Conservation (phyloP, 2,888 invertebrate species). For the Meloe dianella region DNA sequence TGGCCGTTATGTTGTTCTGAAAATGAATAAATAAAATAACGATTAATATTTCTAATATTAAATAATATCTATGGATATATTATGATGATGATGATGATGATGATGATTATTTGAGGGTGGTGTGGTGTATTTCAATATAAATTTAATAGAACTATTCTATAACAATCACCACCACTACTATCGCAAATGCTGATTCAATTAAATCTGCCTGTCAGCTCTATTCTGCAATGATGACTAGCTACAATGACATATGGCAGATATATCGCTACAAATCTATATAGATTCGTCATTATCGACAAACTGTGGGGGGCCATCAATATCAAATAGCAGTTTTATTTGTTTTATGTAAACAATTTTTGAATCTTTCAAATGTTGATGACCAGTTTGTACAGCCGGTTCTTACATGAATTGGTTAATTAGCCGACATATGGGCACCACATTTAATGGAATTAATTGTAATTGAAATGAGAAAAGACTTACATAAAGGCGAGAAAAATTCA, state of each 20-base stretch:
- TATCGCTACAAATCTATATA: conserved; percentile 15
- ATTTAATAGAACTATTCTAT: conserved; percentile 7
- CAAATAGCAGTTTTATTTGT: background rate
- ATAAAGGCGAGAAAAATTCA: too few relatives aligned
- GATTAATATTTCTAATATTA: background rate
- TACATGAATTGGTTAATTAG: background rate
- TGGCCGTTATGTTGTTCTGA: background rate
- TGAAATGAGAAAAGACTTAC: too few relatives aligned
- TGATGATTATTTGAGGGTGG: background rate
- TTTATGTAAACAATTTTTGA: background rate
- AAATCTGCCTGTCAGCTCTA: conserved; percentile 7
- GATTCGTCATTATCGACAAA: conserved; percentile 22
- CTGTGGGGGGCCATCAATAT: background rate
- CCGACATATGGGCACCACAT: background rate
- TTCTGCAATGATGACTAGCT: conserved; percentile 9
- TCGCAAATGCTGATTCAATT: conserved; percentile 8
- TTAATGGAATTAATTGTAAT: too few relatives aligned
- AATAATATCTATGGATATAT: background rate
- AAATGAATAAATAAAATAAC: background rate
- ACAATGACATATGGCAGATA: conserved; percentile 24
- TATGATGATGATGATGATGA: background rate
- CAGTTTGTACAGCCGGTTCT: background rate
- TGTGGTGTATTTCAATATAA: conserved; percentile 17
- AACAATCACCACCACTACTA: background rate
- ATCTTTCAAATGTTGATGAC: background rate